These are phyloP conservation scores for Drosophila lacicola DNA, from an alignment of 2,888 invertebrate genomes.

Conservation along the genomic window DNA sequence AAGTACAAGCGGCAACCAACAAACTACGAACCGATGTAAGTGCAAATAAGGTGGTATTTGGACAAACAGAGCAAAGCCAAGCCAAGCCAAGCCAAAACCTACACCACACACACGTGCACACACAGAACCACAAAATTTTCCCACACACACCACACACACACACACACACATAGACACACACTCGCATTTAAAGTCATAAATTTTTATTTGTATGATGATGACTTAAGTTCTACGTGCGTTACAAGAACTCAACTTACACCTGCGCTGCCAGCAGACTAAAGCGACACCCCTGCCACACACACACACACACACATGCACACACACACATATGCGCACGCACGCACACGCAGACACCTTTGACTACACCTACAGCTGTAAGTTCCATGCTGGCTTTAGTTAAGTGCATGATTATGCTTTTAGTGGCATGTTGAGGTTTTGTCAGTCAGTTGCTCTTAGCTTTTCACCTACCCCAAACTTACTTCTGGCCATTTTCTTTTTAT, in stretches of 20 bases:
- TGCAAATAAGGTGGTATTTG: slow-evolving; percentile 32
- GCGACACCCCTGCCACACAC: not conserved
- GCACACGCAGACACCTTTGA: slow-evolving; percentile 4
- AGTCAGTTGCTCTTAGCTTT: slow-evolving; percentile 63
- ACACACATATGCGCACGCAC: slow-evolving; percentile 4
- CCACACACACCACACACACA: slow-evolving; percentile 5
- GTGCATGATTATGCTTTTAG: slow-evolving; percentile 80
- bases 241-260: slow-evolving; percentile 52
- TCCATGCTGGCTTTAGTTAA: slow-evolving; percentile 71
- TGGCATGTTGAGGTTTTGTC: slow-evolving; percentile 79
- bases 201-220: slow-evolving; percentile 79
- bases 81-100: slow-evolving; percentile 15
- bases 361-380: slow-evolving; percentile 17
- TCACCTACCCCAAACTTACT: slow-evolving; percentile 27
- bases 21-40: slow-evolving; percentile 7
- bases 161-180: not conserved
- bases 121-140: slow-evolving; percentile 10
- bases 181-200: slow-evolving; percentile 68
- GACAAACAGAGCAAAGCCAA: slow-evolving; percentile 16
- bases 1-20: not conserved
- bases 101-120: not conserved
- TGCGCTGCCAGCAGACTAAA: slow-evolving; percentile 6
- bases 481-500: slow-evolving; percentile 45
- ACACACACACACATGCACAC: not conserved
- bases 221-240: slow-evolving; percentile 78